Conservation (phyloP, 2,888 invertebrate genomes). For the Alsophila aescularia region DNA sequence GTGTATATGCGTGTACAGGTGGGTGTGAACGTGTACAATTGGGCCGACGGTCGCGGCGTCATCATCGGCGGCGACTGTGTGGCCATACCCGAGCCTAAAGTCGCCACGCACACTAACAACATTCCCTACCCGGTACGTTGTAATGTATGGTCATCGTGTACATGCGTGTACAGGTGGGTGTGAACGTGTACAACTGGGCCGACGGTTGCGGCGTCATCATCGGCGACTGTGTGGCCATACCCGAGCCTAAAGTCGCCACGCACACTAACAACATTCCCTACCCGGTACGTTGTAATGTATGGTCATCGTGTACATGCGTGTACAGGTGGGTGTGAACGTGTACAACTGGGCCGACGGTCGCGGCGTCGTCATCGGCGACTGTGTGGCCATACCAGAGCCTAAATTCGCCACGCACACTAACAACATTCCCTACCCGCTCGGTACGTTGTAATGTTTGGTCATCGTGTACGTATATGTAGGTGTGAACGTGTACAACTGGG, state of each 20-base stretch:
- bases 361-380: conserved; percentile 93
- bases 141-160: not conserved
- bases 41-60: conserved; percentile 91
- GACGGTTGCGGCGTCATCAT: no score
- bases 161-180: not conserved
- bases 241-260: no score
- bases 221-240: no score
- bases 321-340: no score
- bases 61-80: conserved; percentile 94
- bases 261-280: no score
- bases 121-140: conserved; percentile 50
- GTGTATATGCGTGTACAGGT: no score
- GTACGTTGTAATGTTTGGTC: conserved; percentile 41
- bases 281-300: no score
- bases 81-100: conserved; percentile 90
- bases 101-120: conserved; percentile 83
- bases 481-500: no score
- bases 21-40: conserved; percentile 92
- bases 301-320: no score
- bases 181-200: no score
- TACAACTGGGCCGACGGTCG: conserved; percentile 91
- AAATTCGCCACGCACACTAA: conserved; percentile 84
- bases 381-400: conserved; percentile 92
- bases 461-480: no score
- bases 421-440: conserved; percentile 45